phyloP scores from a whole-genome alignment of 2,888 invertebrate species.

The Odontomyia ornata region DNA sequence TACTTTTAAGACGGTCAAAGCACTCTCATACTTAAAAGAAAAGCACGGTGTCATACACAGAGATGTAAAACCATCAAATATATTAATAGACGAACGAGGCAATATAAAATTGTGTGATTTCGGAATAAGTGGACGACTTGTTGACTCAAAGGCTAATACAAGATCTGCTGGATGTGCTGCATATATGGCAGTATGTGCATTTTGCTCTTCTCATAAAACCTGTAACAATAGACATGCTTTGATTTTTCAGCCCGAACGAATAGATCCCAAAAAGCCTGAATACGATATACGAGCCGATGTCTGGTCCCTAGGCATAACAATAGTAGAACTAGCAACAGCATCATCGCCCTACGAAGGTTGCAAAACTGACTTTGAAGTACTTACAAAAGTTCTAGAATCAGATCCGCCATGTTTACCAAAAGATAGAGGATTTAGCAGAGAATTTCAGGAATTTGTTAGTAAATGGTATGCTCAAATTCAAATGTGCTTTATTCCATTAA shows the following conservation, averaged over 20 bases:
- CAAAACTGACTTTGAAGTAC: conserved; percentile 97
- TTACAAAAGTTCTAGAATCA: conserved; percentile 89
- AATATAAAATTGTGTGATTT: conserved; percentile 99
- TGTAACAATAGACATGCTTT: background rate
- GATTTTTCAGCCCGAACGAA: conserved; percentile 83
- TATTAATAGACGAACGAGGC: conserved; percentile 92
- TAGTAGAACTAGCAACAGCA: conserved; percentile 96
- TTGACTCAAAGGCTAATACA: conserved; percentile 98
- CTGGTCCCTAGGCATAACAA: conserved; percentile 96
- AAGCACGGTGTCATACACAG: conserved; percentile 96
- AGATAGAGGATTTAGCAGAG: conserved; percentile 79
- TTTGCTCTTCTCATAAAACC: background rate
- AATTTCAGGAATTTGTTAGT: conserved; percentile 90
- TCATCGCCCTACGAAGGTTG: conserved; percentile 95
- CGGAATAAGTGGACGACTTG: conserved; percentile 97
- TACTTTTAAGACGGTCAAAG: conserved; percentile 90
- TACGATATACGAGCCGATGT: conserved; percentile 99
- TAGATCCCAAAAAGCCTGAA: conserved; percentile 92
- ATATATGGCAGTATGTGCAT: conserved; percentile 90
- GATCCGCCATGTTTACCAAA: conserved; percentile 87
- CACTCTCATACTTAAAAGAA: conserved; percentile 96
- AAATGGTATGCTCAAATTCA: conserved; percentile 82
- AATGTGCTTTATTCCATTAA: background rate
- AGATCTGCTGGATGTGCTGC: conserved; percentile 98
- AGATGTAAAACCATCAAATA: conserved; percentile 99